Conservation (phyloP, 64 coral and sea anemone species). For the Stichodactyla helianthus region DNA sequence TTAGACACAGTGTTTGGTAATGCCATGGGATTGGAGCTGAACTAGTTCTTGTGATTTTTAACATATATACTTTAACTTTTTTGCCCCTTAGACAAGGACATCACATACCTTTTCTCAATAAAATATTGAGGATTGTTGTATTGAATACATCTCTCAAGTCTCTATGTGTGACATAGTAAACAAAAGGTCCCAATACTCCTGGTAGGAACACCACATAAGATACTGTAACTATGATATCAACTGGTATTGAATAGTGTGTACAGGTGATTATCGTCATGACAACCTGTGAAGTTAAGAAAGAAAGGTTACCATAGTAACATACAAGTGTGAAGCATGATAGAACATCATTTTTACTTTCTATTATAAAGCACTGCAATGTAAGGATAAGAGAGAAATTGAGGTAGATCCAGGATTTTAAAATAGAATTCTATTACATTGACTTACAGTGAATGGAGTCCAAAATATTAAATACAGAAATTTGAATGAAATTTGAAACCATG, state of each 20-base stretch:
- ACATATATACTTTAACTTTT: too few relatives aligned
- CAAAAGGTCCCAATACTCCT: not conserved
- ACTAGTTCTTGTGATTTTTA: too few relatives aligned
- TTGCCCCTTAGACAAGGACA: too few relatives aligned
- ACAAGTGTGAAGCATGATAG: not conserved
- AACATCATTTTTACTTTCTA: not conserved
- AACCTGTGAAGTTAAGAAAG: not conserved
- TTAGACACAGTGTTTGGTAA: too few relatives aligned
- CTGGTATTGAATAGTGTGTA: not conserved
- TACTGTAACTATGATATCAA: not conserved
- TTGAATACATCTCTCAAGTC: constrained; percentile 7
- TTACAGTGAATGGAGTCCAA: too few relatives aligned
- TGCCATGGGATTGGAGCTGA: too few relatives aligned
- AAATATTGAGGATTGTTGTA: not conserved
- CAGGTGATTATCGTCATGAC: not conserved
- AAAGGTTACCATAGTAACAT: not conserved
- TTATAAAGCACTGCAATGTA: not conserved
- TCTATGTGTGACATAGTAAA: not conserved
- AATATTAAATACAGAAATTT: too few relatives aligned
- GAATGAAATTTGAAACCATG: too few relatives aligned
- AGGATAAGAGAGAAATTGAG: too few relatives aligned
- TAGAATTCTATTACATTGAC: too few relatives aligned
- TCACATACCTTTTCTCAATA: not conserved
- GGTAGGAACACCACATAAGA: not conserved
- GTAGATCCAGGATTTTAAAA: too few relatives aligned